Conservation (phyloP, 2,797 vertebrate species). For the Cyprinodon diabolis region DNA sequence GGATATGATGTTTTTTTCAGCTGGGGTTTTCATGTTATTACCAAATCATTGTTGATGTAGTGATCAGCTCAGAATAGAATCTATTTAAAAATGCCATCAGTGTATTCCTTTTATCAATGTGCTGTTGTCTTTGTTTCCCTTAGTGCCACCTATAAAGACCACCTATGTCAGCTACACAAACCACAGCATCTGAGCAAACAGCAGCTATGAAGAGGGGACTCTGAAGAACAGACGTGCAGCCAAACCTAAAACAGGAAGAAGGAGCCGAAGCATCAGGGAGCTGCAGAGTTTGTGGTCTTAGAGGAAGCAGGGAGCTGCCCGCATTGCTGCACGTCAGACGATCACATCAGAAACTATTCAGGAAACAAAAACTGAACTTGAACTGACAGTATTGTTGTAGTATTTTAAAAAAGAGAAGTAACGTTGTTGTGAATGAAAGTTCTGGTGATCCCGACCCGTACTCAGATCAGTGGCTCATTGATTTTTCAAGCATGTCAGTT, state of each 20-base stretch:
- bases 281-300: constrained; percentile 38
- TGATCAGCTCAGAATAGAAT: no score
- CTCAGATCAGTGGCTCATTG: constrained; percentile 88
- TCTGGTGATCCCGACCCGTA: constrained; percentile 89
- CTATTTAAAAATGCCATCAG: neutral
- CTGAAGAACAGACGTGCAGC: constrained; percentile 15
- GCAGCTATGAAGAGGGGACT: constrained; percentile 3
- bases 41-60: no score
- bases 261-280: constrained; percentile 26
- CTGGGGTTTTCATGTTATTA: no score
- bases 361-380: constrained; percentile 62
- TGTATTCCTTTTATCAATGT: neutral
- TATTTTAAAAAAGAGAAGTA: constrained; percentile 43
- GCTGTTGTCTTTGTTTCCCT: constrained; percentile 24
- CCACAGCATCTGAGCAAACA: constrained; percentile 87
- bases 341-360: constrained; percentile 1
- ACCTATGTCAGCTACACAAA: constrained; percentile 98
- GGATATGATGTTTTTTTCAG: no score
- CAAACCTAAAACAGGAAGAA: constrained; percentile 25
- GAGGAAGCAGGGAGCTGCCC: constrained; percentile 29
- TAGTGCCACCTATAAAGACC: constrained; percentile 91
- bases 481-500: constrained; percentile 93
- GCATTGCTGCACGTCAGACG: constrained; percentile 1
- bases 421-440: constrained; percentile 90
- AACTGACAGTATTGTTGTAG: constrained; percentile 89